Conservation (phyloP, 2,113 vertebrate genomes). For the Ploceus nigricollis region DNA sequence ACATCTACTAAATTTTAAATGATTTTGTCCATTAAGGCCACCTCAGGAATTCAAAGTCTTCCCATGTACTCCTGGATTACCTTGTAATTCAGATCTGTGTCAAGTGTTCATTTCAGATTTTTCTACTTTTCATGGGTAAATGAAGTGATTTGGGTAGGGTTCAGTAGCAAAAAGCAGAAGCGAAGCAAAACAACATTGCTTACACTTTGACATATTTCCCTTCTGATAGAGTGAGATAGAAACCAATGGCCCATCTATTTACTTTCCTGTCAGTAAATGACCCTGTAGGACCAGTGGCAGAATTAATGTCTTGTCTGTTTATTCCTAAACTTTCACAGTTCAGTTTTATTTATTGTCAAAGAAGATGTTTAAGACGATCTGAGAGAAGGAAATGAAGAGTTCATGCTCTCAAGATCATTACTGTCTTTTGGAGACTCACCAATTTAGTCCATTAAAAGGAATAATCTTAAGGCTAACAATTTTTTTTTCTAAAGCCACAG, state of each 20-base stretch:
- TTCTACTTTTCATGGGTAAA: not conserved
- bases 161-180: not conserved
- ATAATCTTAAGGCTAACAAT: not conserved
- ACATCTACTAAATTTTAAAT: not conserved
- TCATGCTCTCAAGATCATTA: not conserved
- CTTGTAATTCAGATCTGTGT: not conserved
- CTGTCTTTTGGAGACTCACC: not conserved
- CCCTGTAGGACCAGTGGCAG: not conserved
- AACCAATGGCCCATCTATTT: not conserved
- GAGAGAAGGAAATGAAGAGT: not conserved
- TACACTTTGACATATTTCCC: not conserved
- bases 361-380: not conserved
- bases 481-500: not conserved
- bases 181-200: not conserved
- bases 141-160: not conserved
- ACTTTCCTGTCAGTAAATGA: not conserved
- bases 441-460: not conserved
- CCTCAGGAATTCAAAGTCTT: not conserved
- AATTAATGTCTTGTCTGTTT: not conserved
- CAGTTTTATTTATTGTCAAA: not conserved
- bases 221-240: not conserved
- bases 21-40: not conserved
- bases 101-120: not conserved
- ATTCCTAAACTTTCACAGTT: not conserved
- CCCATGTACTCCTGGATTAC: not conserved